Conservation (phyloP, 2,113 vertebrate species). For the Tonatia bakeri region DNA sequence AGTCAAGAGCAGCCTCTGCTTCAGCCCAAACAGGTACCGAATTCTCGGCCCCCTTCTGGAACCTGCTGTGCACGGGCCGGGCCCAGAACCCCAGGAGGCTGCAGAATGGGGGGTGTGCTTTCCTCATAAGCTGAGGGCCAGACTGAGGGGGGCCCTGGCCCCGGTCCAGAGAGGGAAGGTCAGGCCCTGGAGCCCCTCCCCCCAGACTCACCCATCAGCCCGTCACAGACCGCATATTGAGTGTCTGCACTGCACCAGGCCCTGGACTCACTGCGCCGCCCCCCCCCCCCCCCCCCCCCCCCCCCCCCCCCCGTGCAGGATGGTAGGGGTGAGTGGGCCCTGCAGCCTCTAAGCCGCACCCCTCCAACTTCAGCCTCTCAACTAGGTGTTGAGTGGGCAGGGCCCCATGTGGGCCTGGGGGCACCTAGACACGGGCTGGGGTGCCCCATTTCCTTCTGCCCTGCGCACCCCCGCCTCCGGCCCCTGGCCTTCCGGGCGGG, state of each 20-base stretch:
- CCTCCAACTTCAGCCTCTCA: neutral
- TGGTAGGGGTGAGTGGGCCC: neutral
- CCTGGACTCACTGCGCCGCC: neutral
- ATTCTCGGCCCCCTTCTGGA: neutral
- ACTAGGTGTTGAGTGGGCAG: neutral
- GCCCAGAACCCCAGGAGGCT: neutral
- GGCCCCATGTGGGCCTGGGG: neutral
- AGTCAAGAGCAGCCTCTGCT: conserved; percentile 87
- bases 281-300: neutral
- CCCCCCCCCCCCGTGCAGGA: neutral
- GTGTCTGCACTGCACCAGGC: neutral
- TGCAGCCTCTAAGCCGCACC: neutral
- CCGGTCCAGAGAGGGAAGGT: neutral
- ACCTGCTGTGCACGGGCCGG: neutral
- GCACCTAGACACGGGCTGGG: neutral
- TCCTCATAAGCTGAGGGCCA: neutral
- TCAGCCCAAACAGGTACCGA: conserved; percentile 93
- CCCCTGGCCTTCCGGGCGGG: neutral
- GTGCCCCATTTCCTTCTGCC: neutral
- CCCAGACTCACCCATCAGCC: neutral
- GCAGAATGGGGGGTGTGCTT: neutral
- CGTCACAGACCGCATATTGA: neutral
- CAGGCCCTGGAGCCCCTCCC: neutral
- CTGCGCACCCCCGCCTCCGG: neutral
- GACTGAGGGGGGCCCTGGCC: neutral